phyloP scores from a whole-genome alignment of 2,113 vertebrate genomes.

The Saiga tatarica region DNA sequence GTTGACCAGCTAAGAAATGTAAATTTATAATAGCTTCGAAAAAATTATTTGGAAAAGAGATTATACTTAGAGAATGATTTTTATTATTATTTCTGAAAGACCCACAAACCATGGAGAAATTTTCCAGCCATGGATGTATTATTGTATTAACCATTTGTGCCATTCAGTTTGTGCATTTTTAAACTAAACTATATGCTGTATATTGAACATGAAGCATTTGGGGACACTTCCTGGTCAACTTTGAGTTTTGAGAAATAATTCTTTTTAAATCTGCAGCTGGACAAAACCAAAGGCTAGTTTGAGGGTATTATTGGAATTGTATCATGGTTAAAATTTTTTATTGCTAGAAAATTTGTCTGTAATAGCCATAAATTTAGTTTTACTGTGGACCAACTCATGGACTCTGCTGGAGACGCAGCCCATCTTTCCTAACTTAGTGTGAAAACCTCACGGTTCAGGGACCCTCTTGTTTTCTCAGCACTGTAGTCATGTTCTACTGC shows the following conservation, averaged over 20 bases:
- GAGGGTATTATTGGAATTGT: constrained; percentile 13
- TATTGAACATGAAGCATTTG: neutral
- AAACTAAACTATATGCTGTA: neutral
- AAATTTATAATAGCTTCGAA: neutral
- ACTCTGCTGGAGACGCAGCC: neutral
- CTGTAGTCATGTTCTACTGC: neutral
- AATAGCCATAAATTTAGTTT: neutral
- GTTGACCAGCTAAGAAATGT: constrained; percentile 28
- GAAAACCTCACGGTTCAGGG: neutral
- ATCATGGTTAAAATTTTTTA: neutral
- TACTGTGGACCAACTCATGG: neutral
- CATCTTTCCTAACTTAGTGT: neutral
- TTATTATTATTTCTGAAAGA: constrained; percentile 35
- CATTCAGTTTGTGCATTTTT: neutral
- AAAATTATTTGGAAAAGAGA: constrained; percentile 1
- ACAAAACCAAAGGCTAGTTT: constrained; percentile 14
- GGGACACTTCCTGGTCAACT: neutral
- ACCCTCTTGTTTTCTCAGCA: neutral
- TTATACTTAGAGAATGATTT: neutral
- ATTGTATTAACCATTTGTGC: neutral
- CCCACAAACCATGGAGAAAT: neutral
- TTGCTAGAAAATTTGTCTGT: constrained; percentile 12
- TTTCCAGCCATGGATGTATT: neutral
- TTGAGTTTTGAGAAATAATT: constrained; percentile 35
- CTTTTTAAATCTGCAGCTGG: neutral